Conservation (phyloP, 2,113 vertebrate genomes). For the Symphodus melops region DNA sequence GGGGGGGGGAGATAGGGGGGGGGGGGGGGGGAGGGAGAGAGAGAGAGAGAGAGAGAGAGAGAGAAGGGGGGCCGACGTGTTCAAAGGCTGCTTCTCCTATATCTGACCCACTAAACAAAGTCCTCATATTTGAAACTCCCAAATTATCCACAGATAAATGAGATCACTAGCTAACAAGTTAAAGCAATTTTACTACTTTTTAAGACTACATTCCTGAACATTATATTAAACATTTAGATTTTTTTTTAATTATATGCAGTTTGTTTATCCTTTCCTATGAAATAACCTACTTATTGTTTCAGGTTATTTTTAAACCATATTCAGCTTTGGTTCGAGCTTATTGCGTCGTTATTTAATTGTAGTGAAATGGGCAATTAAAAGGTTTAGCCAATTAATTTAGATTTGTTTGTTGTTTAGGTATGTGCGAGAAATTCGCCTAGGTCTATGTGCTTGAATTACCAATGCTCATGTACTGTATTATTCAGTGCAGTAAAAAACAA, state of each 20-base stretch:
- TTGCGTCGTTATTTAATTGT: background rate
- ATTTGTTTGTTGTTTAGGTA: background rate
- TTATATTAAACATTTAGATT: too few species aligned
- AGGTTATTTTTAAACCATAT: too few species aligned
- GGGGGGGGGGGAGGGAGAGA: too few species aligned
- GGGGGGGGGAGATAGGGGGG: too few species aligned
- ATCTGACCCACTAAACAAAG: background rate
- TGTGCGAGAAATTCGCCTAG: background rate
- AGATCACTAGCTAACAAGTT: background rate
- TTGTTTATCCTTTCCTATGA: too few species aligned
- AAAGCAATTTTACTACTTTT: too few species aligned
- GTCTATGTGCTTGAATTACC: too few species aligned
- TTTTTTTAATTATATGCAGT: too few species aligned
- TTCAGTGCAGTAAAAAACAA: background rate
- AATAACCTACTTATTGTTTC: too few species aligned
- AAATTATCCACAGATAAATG: background rate
- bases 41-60: too few species aligned
- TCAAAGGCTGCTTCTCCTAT: background rate
- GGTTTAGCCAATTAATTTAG: background rate
- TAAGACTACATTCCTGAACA: too few species aligned
- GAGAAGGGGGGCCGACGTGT: background rate
- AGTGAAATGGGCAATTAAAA: background rate
- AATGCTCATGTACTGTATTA: background rate
- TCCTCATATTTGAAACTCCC: background rate
- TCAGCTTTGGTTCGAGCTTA: background rate